These are phyloP conservation scores for Phycodurus eques DNA, from an alignment of 2,113 vertebrate species.

Conservation along the genomic window DNA sequence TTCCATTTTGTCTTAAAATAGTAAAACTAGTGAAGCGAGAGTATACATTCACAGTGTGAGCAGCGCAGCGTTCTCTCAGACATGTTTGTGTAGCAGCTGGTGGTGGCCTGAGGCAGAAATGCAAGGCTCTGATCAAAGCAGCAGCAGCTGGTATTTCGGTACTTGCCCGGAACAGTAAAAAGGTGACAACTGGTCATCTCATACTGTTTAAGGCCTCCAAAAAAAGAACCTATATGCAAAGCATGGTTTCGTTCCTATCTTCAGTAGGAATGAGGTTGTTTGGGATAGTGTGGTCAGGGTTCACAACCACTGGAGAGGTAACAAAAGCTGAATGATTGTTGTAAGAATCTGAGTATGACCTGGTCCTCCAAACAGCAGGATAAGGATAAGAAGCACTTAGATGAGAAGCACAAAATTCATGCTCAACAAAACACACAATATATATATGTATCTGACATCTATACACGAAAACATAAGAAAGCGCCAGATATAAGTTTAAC, in stretches of 20 bases:
- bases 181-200: constrained; percentile 42
- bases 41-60: constrained; percentile 2
- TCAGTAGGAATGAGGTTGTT: constrained; percentile 49
- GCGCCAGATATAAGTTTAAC: constrained; percentile 30
- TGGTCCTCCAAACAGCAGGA: constrained; percentile 18
- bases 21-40: background rate
- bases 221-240: constrained; percentile 44
- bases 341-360: constrained; percentile 33
- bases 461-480: constrained; percentile 33
- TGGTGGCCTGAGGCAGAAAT: constrained; percentile 38
- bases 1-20: background rate
- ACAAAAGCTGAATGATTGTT: constrained; percentile 48
- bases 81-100: constrained; percentile 47
- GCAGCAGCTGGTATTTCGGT: constrained; percentile 31
- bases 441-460: constrained; percentile 33
- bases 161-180: constrained; percentile 54
- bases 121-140: constrained; percentile 42
- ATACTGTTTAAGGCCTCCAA: constrained; percentile 53
- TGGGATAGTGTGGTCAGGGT: constrained; percentile 15
- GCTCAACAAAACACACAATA: constrained; percentile 44
- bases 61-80: constrained; percentile 12
- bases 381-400: constrained; percentile 63
- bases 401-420: constrained; percentile 49
- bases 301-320: constrained; percentile 33
- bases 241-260: constrained; percentile 51